Evolutionary conservation across 1,140 invertebrate species (phyloP), one percentile per base, ranked within the genome.

Genomic region (Drosophila ohnishii): DNA sequence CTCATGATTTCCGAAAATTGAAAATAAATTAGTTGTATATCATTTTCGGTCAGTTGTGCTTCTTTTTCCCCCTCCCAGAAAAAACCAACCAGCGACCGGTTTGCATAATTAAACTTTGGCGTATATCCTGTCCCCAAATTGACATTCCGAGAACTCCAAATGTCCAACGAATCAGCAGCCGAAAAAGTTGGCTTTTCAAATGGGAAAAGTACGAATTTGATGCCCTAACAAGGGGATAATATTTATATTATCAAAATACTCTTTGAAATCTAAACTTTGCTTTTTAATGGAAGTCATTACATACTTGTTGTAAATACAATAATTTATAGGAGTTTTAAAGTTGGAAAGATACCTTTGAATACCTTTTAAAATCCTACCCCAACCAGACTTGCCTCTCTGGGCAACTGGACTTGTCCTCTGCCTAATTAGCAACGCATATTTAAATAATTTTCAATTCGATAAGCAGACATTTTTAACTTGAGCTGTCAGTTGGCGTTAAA

Each of bases 401-500:
- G 10, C 32, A 16, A 30, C 66, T 59, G 74, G 58, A 71, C 86
- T 90, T 82, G 87, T 88, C 76, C 72, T 72, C 80, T 80, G 84
- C 79, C 88, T 90, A 90, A 90, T 90, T 90, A 90, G 88, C 89
- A 80, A 63, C 78, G 84, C 70, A 88, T 90, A 89, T 86, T 90
- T 90, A 90, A 90, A 90, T 90, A 90, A 90, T 89, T 90, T 84
- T 55, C 85, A 71, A 86, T 90, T 90, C 87, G 81, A 90, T 90
- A 90, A 89, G 88, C 84, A 90, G 88, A 90, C 88, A 86, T 85
- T 90, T 89, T 86, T 77, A 90, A 90, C 84, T 90, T 90, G 85
- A 89, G 84, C 84, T 88, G 84, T 88, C 84, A 88, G 84, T 89
- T 88, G 69, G 84, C 66, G 84, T 84, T 89, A 89, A 89, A 88